Conservation (phyloP, 1,140 invertebrate genomes). For the Rhyzopertha dominica region DNA sequence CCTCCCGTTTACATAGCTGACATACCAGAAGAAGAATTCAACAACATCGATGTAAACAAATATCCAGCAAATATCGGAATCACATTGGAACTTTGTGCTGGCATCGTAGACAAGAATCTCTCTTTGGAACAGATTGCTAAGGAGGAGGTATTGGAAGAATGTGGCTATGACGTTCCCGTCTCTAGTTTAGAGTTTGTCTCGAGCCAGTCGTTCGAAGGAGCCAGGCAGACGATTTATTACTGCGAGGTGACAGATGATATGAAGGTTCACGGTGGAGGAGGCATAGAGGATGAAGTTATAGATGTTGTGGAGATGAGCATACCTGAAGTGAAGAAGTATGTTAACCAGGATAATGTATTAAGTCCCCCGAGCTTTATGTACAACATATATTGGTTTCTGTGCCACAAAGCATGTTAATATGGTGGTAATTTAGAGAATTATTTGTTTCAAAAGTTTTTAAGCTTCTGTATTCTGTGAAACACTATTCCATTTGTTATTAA, state of each 20-base stretch:
- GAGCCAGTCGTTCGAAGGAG: too few species aligned
- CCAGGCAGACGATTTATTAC: constrained; percentile 81
- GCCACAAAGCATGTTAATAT: too few species aligned
- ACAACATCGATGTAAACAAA: constrained; percentile 61
- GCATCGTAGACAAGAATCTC: constrained; percentile 86
- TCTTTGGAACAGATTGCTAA: constrained; percentile 73
- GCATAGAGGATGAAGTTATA: constrained; percentile 87
- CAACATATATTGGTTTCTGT: constrained; percentile 80
- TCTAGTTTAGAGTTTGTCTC: constrained; percentile 66
- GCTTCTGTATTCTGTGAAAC: too few species aligned
- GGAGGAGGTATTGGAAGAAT: constrained; percentile 90
- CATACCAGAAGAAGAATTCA: constrained; percentile 52
- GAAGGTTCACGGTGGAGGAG: constrained; percentile 62
- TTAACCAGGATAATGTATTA: constrained; percentile 62
- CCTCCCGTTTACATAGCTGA: constrained; percentile 70
- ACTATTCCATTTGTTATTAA: too few species aligned
- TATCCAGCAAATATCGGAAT: constrained; percentile 73
- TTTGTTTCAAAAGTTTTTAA: too few species aligned
- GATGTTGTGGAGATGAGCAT: constrained; percentile 84
- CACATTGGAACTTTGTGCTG: constrained; percentile 90
- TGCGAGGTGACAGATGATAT: constrained; percentile 91
- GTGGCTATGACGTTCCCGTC: constrained; percentile 82
- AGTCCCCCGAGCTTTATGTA: constrained; percentile 78
- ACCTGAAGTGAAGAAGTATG: constrained; percentile 63
- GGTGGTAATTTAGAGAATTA: too few species aligned